Evolutionary conservation across 2,888 invertebrate species (phyloP).

Genomic region (Tetragnatha montana): DNA sequence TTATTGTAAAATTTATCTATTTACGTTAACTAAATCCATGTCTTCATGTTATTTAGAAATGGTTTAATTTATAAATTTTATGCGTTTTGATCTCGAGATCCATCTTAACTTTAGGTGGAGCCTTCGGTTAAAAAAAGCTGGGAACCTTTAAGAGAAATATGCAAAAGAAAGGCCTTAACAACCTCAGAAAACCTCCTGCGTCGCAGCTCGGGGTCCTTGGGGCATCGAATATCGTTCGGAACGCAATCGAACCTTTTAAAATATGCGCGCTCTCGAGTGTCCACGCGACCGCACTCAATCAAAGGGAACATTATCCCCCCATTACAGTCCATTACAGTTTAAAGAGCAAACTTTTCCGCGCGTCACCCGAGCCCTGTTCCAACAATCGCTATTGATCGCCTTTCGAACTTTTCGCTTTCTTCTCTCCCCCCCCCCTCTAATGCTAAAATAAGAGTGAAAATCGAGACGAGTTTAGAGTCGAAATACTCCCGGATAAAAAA

Average conservation of each 20-base stretch:
- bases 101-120: no score
- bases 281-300: slow-evolving; percentile 66
- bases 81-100: no score
- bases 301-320: slow-evolving; percentile 60
- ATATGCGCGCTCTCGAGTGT: slow-evolving; percentile 58
- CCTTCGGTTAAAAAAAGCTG: no score
- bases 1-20: no score
- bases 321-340: slow-evolving; percentile 68
- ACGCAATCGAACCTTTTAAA: slow-evolving; percentile 62
- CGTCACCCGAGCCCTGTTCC: slow-evolving; percentile 47
- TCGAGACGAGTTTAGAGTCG: neutral
- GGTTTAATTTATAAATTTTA: no score
- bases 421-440: slow-evolving; percentile 8
- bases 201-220: neutral
- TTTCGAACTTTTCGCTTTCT: slow-evolving; percentile 15
- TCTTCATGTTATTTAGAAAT: no score
- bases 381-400: slow-evolving; percentile 68
- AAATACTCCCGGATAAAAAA: neutral
- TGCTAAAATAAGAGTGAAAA: slow-evolving; percentile 27
- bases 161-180: no score
- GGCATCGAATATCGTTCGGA: slow-evolving; percentile 32
- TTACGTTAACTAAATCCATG: no score
- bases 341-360: slow-evolving; percentile 61
- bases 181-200: no score
- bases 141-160: no score